Conservation (phyloP, 2,888 invertebrate species). For the Rhogogaster chlorosoma region DNA sequence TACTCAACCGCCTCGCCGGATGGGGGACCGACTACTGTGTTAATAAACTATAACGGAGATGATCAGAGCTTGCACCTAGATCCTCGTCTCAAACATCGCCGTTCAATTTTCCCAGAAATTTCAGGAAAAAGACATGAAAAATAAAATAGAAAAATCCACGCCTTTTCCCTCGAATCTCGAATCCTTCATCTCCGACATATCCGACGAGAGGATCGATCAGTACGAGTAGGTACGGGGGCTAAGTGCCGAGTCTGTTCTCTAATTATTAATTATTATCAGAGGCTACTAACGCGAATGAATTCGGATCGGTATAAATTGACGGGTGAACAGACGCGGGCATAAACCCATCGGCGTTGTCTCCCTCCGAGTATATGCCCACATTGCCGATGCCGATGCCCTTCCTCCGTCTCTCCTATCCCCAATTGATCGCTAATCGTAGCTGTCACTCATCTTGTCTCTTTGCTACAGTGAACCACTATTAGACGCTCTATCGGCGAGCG, state of each 20-base stretch:
- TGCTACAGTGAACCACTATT: constrained; percentile 66
- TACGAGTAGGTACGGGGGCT: not conserved
- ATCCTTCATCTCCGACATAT: not conserved
- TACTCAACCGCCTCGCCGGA: constrained; percentile 19
- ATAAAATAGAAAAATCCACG: not conserved
- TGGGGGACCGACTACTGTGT: constrained; percentile 20
- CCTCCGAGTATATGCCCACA: not conserved
- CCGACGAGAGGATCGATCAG: not conserved
- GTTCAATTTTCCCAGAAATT: not conserved
- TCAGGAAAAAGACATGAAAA: not conserved
- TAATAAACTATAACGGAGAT: constrained; percentile 36
- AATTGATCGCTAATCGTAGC: constrained; percentile 66
- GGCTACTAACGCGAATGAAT: constrained; percentile 18
- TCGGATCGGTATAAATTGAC: constrained; percentile 27
- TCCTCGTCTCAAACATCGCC: not conserved
- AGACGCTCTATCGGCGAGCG: constrained; percentile 60
- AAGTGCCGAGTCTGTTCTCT: constrained; percentile 32
- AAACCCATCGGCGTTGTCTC: constrained; percentile 18
- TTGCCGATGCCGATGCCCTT: not conserved
- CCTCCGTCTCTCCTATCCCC: constrained; percentile 55
- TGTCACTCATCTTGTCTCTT: constrained; percentile 68
- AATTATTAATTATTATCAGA: constrained; percentile 38
- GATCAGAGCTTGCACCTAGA: not conserved
- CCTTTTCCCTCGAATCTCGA: not conserved
- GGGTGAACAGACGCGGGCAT: constrained; percentile 38